Evolutionary conservation across 2,113 vertebrate genomes (phyloP).

Genomic region (Capreolus pygargus): DNA sequence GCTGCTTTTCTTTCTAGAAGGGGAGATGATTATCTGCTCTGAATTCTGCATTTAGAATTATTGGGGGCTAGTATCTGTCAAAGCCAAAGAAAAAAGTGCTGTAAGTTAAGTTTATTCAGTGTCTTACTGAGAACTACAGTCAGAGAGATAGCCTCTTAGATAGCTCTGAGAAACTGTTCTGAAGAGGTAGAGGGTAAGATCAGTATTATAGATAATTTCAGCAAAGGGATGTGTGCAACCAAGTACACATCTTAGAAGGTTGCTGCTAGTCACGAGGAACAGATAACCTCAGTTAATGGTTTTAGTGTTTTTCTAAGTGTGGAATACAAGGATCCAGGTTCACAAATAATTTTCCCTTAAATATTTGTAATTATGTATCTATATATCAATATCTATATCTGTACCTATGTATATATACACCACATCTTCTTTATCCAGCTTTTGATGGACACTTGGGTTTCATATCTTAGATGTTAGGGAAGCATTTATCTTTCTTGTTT

Average conservation of each 20-base stretch:
- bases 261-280: background rate
- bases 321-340: background rate
- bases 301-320: background rate
- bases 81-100: background rate
- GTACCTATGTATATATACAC: background rate
- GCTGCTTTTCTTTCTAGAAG: background rate
- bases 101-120: background rate
- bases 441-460: background rate
- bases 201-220: background rate
- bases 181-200: background rate
- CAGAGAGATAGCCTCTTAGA: background rate
- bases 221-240: background rate
- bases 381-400: background rate
- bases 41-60: background rate
- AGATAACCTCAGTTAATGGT: background rate
- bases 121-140: background rate
- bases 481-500: background rate
- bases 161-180: background rate
- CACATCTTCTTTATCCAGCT: background rate
- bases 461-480: background rate
- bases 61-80: background rate
- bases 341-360: background rate
- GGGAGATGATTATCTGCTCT: background rate
- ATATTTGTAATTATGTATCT: background rate
- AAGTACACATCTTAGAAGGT: background rate